phyloP scores from a whole-genome alignment of 2,888 invertebrate species.

The Thymelicus acteon region DNA sequence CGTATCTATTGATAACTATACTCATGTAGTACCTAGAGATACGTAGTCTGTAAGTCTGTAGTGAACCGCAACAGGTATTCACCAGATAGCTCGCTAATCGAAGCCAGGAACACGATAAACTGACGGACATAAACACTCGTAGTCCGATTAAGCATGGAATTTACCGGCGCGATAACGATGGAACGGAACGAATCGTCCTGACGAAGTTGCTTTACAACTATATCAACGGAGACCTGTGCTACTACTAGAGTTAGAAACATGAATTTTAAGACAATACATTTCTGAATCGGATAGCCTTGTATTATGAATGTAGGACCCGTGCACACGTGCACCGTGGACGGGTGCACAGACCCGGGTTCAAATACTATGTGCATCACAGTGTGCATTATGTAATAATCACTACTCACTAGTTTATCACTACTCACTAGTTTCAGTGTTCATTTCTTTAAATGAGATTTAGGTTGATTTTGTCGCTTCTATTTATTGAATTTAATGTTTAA shows the following conservation, averaged over 20 bases:
- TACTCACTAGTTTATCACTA: no score
- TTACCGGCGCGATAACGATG: conserved; percentile 4
- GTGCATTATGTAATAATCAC: no score
- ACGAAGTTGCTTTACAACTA: neutral
- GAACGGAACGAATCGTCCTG: conserved; percentile 2
- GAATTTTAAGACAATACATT: neutral
- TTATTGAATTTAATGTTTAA: no score
- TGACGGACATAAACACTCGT: conserved; percentile 11
- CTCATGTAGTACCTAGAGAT: no score
- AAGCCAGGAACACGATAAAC: conserved; percentile 9
- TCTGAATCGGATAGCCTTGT: neutral
- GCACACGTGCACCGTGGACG: no score
- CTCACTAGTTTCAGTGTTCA: no score
- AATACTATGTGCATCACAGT: no score
- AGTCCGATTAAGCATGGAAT: conserved; percentile 9
- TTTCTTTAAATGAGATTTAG: no score
- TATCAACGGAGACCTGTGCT: neutral
- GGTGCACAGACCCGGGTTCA: no score
- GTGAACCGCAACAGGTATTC: neutral
- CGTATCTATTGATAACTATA: no score
- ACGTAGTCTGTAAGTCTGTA: neutral
- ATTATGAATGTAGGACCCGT: no score
- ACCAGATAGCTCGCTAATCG: conserved; percentile 16
- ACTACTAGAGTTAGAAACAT: neutral
- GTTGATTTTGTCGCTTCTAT: no score